Evolutionary conservation across 2,888 invertebrate species (phyloP), one percentile per base, ranked within the genome.

Genomic region (Rhopalosiphum nymphaeae): DNA sequence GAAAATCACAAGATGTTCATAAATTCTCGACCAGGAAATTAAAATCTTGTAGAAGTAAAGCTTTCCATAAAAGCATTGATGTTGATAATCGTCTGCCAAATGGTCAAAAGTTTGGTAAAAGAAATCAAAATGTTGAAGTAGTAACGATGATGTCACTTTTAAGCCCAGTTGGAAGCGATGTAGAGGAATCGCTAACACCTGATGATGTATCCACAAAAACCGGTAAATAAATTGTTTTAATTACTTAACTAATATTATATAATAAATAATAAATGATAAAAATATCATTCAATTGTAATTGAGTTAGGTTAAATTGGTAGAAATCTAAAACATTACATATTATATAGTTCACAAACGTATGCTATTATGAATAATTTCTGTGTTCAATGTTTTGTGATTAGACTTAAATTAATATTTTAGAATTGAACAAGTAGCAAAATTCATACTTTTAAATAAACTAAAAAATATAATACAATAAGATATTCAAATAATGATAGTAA

Each of bases 1-100:
- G 90, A 67, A 88, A 78, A 89, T 93, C 92, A 4, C 94, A 94
- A 86, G 94, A 94, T 67, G 44, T 94, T 21, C 90, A 90, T 21
- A 90, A n/a, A 46, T 67, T 86, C 1, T 67, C 90, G 42, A 61
- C 90, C 13, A 94, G 95, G 56, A 94, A 94, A 49, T 67, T 95
- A 13, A 95, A 95, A 36, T 95, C 95, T 5, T 95, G 94, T 86
- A 61, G 95, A 16, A 95, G 94, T 84, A 89, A 92, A 78, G 94
- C 94, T 67, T 95, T 95, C 56, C 95, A 95, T 67, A 95, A 95
- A 87, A 95, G 95, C 29, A 94, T 95, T 21, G 94, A 95, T 42
- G 87, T 49, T 5, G 89, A 93, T 16, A 78, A n/a, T 46, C 88
- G 61, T 57, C 26, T 67, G 11, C 57, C 90, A 7, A 89, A 67